Base-by-base conservation (phyloP, 2,113 vertebrate species). In the Sapajus apella region DNA sequence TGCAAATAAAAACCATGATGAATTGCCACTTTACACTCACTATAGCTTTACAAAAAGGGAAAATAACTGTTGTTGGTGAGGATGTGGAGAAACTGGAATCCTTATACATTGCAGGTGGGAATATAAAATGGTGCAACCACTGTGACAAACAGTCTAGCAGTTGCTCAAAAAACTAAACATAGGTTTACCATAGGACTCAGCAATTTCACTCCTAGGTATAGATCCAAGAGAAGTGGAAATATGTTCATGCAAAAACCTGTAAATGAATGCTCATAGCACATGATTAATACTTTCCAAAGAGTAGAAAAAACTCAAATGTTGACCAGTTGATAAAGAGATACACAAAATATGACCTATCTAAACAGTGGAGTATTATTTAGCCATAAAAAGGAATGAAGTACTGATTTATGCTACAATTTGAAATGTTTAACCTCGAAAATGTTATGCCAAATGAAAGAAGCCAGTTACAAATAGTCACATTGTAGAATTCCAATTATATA, bases 41-140 rank as follows among this genome's bases (percentile, higher is more conserved):
- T 9, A 61, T 73, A 80, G 50, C 72, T 90, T 40, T 43, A 35
- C 23, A n/a, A 89, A 87, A 70, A 50, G 45, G 45, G 50, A 68
- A 93, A 96, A 83, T 66, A 56, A 95, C 32, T 30, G 79, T 77
- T 27, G 11, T 70, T 66, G 83, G 87, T 68, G 87, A 95, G 87
- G 87, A 92, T 80, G 90, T 92, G 83, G 95, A 55, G 94, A 96
- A 96, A 86, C 0, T 16, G 50, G 75, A 87, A 61, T 35, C 75
- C 68, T 87, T 45, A 5, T 3, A 23, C 82, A 70, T 16, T 77
- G 90, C 75, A 85, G 83, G 89, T 64, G 40, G 87, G 79, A 85
- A 85, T 30, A 25, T 91, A n/a, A 91, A 79, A 91, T 58, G 82
- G 72, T 89, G 47, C 25, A 84, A 21, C 47, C 32, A 0, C 83